These are phyloP conservation scores for Leptarthrus brevirostris DNA, from an alignment of 2,888 invertebrate species.

Conservation along the genomic window DNA sequence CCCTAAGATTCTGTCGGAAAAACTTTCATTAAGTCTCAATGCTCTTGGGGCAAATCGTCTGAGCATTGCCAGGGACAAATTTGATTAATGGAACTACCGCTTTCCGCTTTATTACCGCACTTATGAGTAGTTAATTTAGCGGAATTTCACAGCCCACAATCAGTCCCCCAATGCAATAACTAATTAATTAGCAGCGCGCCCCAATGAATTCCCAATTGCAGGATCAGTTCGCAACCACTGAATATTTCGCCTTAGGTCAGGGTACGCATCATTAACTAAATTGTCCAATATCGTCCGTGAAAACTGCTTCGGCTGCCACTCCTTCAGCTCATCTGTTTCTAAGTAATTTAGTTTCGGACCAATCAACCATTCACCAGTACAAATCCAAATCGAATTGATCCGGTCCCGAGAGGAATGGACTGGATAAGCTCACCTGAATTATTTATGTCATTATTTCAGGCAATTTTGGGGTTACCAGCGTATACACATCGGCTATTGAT, in stretches of 20 bases:
- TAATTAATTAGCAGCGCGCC: not conserved
- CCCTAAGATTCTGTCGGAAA: not conserved
- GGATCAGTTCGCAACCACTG: not conserved
- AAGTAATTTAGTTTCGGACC: too few species aligned
- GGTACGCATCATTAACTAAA: too few species aligned
- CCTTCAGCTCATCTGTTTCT: too few species aligned
- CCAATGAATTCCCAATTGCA: not conserved
- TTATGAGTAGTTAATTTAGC: not conserved
- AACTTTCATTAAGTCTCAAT: not conserved
- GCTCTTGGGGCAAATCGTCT: not conserved
- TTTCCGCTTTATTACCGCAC: not conserved
- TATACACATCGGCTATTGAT: not conserved
- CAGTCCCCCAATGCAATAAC: not conserved
- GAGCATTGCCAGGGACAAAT: not conserved
- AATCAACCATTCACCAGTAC: not conserved
- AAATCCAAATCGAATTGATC: constrained; percentile 42
- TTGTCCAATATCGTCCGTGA: too few species aligned
- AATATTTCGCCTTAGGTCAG: too few species aligned
- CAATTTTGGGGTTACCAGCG: not conserved
- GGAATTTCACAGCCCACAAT: too few species aligned
- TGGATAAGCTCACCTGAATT: constrained; percentile 34
- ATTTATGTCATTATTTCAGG: constrained; percentile 45
- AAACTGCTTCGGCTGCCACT: too few species aligned
- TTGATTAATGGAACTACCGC: not conserved
- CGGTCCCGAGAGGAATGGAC: constrained; percentile 3